Conservation (phyloP, 2,797 vertebrate species). For the Phaenicophaeus curvirostris region DNA sequence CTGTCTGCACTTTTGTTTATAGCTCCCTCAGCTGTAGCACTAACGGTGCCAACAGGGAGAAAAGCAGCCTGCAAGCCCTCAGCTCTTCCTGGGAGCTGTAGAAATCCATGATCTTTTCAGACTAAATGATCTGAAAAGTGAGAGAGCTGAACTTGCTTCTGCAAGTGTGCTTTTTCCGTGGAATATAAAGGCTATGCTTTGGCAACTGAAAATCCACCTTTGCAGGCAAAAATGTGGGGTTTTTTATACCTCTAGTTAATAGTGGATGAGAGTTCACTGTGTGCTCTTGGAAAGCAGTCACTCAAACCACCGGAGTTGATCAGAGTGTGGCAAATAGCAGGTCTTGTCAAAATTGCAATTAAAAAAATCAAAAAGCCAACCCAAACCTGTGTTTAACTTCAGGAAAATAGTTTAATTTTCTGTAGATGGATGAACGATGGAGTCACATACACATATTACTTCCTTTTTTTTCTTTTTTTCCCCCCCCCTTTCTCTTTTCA, state of each 20-base stretch:
- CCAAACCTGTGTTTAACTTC: not conserved
- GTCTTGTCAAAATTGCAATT: not conserved
- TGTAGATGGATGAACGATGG: not conserved
- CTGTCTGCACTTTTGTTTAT: not conserved
- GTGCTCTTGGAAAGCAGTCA: not conserved
- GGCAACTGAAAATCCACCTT: not conserved
- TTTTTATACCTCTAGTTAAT: not conserved
- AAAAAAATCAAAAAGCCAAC: not conserved
- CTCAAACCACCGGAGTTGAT: not conserved
- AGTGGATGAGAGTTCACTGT: not conserved
- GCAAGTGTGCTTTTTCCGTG: not conserved
- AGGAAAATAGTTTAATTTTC: not conserved
- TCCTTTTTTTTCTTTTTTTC: not conserved
- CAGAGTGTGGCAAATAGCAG: not conserved
- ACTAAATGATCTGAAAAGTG: not conserved
- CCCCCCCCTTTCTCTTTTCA: not conserved
- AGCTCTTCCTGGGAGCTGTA: not conserved
- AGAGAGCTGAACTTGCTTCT: not conserved
- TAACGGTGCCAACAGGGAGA: not conserved
- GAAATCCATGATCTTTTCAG: not conserved
- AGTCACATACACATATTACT: not conserved
- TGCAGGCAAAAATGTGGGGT: accelerated
- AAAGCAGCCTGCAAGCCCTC: not conserved
- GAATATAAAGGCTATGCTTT: not conserved
- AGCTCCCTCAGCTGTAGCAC: not conserved